Evolutionary conservation across 1,140 invertebrate species (phyloP), one percentile per base, ranked within the genome.

Genomic region (Hycleus phaleratus): DNA sequence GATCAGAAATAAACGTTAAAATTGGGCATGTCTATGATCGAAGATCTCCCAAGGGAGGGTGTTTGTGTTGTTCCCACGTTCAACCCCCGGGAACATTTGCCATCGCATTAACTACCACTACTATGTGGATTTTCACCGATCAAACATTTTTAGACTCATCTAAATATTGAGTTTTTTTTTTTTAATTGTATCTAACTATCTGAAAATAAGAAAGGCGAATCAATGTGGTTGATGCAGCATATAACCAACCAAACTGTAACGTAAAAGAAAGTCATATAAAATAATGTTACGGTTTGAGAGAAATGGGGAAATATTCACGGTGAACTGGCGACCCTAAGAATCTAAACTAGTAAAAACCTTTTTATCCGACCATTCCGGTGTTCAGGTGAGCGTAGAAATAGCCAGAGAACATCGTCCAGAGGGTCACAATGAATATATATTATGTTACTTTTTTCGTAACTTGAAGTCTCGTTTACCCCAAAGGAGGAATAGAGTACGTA

Each of bases 341-440:
- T 53, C 49, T 47, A 49, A 63, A 63, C 64, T 63, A 63, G 55
- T 63, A 63, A 65, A 32, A 65, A 62, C 64, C 60, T 63, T 65
- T 65, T 65, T 65, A 65, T 65, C 61, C 56, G 57, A 59, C 55
- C 52, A 59, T 62, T 56, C 52, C 56, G 49, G 56, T 56, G 64
- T 56, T 63, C 64, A 65, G 64, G 64, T 65, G 64, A 65, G 64
- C 61, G 59, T 65, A 63, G 64, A 65, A 63, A 63, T 58, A 58
- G 58, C 61, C 55, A 58, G 60, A 63, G 58, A 63, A 65, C 61
- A 59, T 63, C 56, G 59, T 53, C 58, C 52, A 46, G 56, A 59
- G 61, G 64, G 61, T 65, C 61, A 61, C 63, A 65, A 65, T 65
- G 63, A 65, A 65, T 65, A 65, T 65, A 61, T 65, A 65, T 62